These are phyloP conservation scores for Benthosema pterotum DNA, from an alignment of 2,797 vertebrate species.

Conservation along the genomic window DNA sequence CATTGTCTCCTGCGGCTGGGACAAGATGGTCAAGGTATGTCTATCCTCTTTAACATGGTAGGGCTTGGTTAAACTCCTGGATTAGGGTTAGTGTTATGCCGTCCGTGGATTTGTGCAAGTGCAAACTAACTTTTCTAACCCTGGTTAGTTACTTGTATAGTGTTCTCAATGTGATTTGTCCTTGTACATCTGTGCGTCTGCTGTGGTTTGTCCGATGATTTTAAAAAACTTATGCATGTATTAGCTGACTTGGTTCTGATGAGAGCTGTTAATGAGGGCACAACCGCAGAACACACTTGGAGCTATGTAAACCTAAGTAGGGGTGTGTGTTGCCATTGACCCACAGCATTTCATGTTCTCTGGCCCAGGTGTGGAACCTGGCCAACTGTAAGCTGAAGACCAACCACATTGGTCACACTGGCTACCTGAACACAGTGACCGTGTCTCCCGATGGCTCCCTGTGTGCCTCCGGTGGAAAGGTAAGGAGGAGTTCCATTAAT, in stretches of 20 bases:
- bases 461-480: constrained; percentile 96
- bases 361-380: constrained; percentile 90
- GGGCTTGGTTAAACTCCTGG: too few relatives aligned
- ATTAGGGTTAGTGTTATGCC: too few relatives aligned
- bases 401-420: constrained; percentile 96
- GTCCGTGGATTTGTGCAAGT: too few relatives aligned
- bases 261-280: constrained; percentile 60
- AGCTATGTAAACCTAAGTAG: not conserved
- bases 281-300: not conserved
- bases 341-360: not conserved
- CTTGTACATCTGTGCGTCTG: not conserved
- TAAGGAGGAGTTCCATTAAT: constrained; percentile 40
- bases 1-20: constrained; percentile 96
- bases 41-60: not conserved
- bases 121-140: too few relatives aligned
- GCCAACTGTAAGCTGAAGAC: constrained; percentile 99
- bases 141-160: too few relatives aligned
- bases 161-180: too few relatives aligned
- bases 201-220: constrained; percentile 50
- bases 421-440: constrained; percentile 95
- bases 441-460: constrained; percentile 97
- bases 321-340: constrained; percentile 2
- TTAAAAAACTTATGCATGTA: constrained; percentile 32
- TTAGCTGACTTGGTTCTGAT: constrained; percentile 54
- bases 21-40: constrained; percentile 94